phyloP scores from a whole-genome alignment of 1,140 invertebrate species.

The Oreohelix idahoensis region DNA sequence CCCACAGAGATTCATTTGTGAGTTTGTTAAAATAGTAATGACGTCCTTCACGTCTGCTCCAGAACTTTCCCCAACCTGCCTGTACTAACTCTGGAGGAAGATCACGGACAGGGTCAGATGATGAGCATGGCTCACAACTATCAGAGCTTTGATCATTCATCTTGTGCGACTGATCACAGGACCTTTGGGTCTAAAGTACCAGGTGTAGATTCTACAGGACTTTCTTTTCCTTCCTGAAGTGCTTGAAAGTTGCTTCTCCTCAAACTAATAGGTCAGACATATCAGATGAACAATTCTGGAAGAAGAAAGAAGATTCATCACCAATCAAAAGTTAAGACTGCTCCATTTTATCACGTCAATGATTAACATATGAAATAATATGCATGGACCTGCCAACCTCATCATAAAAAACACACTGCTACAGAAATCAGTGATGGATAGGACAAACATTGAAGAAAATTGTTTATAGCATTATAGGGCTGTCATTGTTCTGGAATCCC shows the following conservation, averaged over 20 bases:
- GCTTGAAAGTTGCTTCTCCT: too few species aligned
- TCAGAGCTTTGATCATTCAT: not conserved
- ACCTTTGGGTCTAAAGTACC: not conserved
- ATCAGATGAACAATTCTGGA: not conserved
- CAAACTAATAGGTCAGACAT: not conserved
- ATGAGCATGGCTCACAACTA: not conserved
- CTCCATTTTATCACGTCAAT: too few species aligned
- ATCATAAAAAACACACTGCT: too few species aligned
- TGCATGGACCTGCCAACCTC: too few species aligned
- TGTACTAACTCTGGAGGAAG: conserved; percentile 89
- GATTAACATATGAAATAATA: too few species aligned
- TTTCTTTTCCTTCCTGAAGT: too few species aligned
- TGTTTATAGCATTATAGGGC: too few species aligned
- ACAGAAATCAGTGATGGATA: too few species aligned
- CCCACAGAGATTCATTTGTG: conserved; percentile 95
- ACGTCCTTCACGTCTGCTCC: conserved; percentile 94
- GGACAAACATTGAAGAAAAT: too few species aligned
- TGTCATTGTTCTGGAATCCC: too few species aligned
- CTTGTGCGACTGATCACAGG: not conserved
- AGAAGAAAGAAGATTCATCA: not conserved
- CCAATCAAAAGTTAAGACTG: too few species aligned
- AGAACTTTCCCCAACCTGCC: conserved; percentile 96
- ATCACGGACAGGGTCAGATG: conserved; percentile 76
- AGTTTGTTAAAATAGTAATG: conserved; percentile 97
- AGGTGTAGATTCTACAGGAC: not conserved